A percentile compares a stretch with the other conserved stretches of the same genome.
phyloP scores from a whole-genome alignment of 2,113 vertebrate genomes.

The Leptosomus discolor region DNA sequence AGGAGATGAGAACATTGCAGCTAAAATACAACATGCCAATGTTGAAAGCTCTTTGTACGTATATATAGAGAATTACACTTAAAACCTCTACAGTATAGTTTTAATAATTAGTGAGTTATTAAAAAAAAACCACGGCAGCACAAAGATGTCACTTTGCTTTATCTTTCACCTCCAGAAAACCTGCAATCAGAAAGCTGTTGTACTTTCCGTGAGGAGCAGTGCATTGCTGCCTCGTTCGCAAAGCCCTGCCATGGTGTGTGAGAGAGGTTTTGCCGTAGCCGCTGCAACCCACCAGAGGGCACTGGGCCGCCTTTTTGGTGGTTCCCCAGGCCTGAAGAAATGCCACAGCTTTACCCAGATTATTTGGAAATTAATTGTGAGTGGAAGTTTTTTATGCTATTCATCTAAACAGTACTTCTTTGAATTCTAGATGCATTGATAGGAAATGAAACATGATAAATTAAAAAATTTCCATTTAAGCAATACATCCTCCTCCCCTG shows the following conservation, averaged over 20 bases:
- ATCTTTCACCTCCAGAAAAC: background rate
- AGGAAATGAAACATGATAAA: background rate
- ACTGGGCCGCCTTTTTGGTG: background rate
- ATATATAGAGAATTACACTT: fast-evolving
- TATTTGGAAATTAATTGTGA: background rate
- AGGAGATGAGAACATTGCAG: background rate
- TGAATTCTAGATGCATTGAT: fast-evolving
- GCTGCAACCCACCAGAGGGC: background rate
- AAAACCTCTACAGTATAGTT: fast-evolving
- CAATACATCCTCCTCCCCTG: background rate
- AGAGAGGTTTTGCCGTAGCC: background rate
- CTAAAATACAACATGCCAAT: background rate
- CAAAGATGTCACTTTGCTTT: fast-evolving
- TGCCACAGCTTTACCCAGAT: background rate
- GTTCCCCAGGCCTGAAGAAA: background rate
- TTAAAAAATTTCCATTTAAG: background rate
- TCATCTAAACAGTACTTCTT: background rate
- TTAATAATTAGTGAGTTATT: background rate
- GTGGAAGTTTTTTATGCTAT: background rate
- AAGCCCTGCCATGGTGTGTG: too few species aligned
- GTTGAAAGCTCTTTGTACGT: background rate
- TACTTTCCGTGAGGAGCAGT: background rate
- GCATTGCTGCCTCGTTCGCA: background rate
- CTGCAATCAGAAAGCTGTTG: background rate
- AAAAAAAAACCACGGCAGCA: fast-evolving